Evolutionary conservation across 2,113 vertebrate species (phyloP).

Genomic region (Gymnocephalus cernua): DNA sequence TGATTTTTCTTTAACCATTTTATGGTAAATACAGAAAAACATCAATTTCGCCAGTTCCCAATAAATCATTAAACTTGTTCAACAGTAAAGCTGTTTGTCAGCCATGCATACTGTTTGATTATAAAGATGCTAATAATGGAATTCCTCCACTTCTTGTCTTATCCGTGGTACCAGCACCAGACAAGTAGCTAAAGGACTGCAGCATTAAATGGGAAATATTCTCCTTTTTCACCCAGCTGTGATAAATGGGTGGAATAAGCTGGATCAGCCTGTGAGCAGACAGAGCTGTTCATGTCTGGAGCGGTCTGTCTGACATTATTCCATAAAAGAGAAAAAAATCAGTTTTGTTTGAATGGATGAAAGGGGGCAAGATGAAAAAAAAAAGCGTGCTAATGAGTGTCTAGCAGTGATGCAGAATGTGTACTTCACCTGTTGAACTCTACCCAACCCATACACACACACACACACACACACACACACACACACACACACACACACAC

Average conservation of each 20-base stretch:
- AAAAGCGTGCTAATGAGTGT: constrained; percentile 39
- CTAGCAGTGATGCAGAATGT: constrained; percentile 48
- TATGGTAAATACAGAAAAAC: neutral
- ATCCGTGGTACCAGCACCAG: neutral
- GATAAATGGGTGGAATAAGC: constrained; percentile 49
- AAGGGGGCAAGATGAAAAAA: neutral
- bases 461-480: constrained; percentile 13
- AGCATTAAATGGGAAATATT: constrained; percentile 1
- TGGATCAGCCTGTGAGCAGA: constrained; percentile 9
- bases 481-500: constrained; percentile 19
- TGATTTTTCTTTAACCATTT: neutral
- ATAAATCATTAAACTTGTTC: neutral
- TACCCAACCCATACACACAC: constrained; percentile 18
- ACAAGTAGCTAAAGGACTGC: constrained; percentile 46
- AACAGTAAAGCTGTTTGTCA: neutral
- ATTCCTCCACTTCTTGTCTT: constrained; percentile 16
- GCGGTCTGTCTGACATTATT: constrained; percentile 31
- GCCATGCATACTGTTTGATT: constrained; percentile 10
- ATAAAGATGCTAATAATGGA: constrained; percentile 30
- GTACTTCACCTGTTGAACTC: constrained; percentile 64
- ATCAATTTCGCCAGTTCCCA: neutral
- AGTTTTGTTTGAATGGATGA: constrained; percentile 29
- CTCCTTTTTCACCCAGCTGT: constrained; percentile 38
- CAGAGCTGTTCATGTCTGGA: constrained; percentile 40
- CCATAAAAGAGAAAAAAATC: constrained; percentile 48